These are phyloP conservation scores for Sapajus apella DNA, from an alignment of 2,113 vertebrate species.

Conservation along the genomic window DNA sequence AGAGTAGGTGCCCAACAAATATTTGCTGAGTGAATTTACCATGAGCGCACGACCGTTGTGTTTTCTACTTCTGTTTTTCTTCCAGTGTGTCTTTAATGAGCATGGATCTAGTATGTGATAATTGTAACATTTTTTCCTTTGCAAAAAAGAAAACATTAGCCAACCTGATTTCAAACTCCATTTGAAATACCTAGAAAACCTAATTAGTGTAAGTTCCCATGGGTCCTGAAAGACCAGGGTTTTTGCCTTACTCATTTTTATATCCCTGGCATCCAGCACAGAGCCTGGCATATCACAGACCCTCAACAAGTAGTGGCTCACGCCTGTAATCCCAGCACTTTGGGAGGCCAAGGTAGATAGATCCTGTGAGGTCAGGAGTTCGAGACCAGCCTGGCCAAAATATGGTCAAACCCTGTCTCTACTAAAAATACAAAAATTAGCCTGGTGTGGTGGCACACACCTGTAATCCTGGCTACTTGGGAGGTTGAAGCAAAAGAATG, in stretches of 20 bases:
- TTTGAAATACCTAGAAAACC: not conserved
- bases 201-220: not conserved
- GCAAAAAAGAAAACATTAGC: not conserved
- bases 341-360: too few relatives aligned
- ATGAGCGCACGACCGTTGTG: not conserved
- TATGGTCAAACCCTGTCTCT: not conserved
- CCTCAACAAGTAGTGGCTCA: not conserved
- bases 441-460: not conserved
- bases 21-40: not conserved
- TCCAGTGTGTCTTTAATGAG: not conserved
- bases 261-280: not conserved
- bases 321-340: too few relatives aligned
- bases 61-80: not conserved
- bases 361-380: too few relatives aligned
- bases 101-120: not conserved
- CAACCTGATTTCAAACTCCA: slow-evolving; percentile 1
- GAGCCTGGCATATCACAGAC: not conserved
- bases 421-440: not conserved
- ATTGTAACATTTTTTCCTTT: not conserved
- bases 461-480: not conserved
- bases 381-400: too few relatives aligned
- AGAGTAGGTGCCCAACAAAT: not conserved
- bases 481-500: not conserved
- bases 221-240: rapidly evolving
- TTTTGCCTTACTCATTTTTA: not conserved